phyloP scores from a whole-genome alignment of 2,888 invertebrate species.

The Brachyopa scutellaris region DNA sequence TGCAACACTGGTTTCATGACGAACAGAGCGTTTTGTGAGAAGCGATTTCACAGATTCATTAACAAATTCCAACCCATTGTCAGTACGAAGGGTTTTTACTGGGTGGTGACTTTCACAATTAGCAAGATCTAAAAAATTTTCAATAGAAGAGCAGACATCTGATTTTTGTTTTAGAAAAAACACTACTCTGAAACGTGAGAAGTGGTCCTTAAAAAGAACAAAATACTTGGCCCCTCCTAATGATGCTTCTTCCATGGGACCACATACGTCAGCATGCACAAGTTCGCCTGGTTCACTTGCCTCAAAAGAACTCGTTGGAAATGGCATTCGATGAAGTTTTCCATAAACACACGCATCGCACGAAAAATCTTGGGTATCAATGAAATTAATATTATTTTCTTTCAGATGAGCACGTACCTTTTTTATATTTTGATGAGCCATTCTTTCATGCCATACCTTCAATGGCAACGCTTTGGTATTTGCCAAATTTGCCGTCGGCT shows the following conservation, averaged over 20 bases:
- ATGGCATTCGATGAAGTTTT: constrained; percentile 6
- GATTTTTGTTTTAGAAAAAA: too few species aligned
- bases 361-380: constrained; percentile 18
- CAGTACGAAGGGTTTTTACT: too few species aligned
- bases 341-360: constrained; percentile 18
- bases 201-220: too few species aligned
- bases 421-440: constrained; percentile 65
- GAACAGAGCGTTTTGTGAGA: constrained; percentile 16
- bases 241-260: neutral
- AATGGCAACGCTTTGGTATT: neutral
- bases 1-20: constrained; percentile 53
- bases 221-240: too few species aligned
- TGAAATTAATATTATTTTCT: constrained; percentile 15
- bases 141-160: constrained; percentile 4
- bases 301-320: constrained; percentile 18
- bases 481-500: neutral
- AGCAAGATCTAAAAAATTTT: neutral
- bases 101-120: neutral
- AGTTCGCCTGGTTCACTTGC: constrained; percentile 12
- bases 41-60: too few species aligned
- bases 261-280: too few species aligned
- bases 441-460: constrained; percentile 1
- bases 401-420: constrained; percentile 48
- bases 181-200: too few species aligned
- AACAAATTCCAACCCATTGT: too few species aligned